Evolutionary conservation across 2,888 invertebrate species (phyloP).

Genomic region (Heteromurus nitidus): DNA sequence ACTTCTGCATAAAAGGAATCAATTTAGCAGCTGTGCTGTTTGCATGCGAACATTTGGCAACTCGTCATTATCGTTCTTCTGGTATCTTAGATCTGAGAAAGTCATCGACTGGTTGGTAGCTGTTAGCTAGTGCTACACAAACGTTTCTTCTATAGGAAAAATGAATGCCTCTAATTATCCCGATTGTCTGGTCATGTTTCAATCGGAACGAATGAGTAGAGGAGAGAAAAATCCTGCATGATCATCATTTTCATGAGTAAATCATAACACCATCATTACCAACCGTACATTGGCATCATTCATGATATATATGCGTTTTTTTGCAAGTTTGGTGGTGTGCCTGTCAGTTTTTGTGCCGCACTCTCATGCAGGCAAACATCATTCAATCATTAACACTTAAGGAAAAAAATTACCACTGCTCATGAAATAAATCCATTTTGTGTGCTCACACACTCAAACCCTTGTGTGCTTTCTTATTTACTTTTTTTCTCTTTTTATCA

Average conservation of each 20-base stretch:
- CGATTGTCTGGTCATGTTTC: constrained; percentile 65
- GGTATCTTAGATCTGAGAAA: constrained; percentile 27
- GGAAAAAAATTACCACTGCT: constrained; percentile 55
- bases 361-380: constrained; percentile 54
- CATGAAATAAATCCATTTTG: constrained; percentile 61
- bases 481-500: constrained; percentile 24
- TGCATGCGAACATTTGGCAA: background rate
- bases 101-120: constrained; percentile 36
- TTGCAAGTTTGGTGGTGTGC: constrained; percentile 11
- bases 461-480: constrained; percentile 36
- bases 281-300: background rate
- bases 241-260: background rate
- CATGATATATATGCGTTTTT: constrained; percentile 1
- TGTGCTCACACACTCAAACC: constrained; percentile 31
- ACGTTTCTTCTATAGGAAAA: too few species aligned
- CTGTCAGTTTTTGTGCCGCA: constrained; percentile 41
- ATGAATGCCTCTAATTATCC: constrained; percentile 54
- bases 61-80: background rate
- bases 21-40: background rate
- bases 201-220: constrained; percentile 44
- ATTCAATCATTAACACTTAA: constrained; percentile 61
- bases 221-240: constrained; percentile 18
- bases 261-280: background rate
- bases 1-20: background rate
- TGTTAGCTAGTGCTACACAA: too few species aligned